These are phyloP conservation scores for Peromyscus melanophrys DNA, from an alignment of 2,797 vertebrate genomes.

Conservation along the genomic window DNA sequence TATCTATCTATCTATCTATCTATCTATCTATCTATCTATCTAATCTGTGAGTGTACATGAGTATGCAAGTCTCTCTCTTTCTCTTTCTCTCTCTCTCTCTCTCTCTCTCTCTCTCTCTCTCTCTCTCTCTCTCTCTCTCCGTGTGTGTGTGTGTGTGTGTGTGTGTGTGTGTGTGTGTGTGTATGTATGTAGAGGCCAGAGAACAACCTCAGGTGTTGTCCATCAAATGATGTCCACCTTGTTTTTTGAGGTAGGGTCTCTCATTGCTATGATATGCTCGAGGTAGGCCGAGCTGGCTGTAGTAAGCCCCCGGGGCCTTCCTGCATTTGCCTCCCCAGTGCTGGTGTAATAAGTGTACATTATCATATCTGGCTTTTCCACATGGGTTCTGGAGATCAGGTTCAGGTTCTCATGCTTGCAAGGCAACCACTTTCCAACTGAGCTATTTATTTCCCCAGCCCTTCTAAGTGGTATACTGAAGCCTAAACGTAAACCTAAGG, in stretches of 20 bases:
- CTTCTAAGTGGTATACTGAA: neutral
- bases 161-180: neutral
- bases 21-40: neutral
- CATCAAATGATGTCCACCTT: neutral
- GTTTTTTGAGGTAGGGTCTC: neutral
- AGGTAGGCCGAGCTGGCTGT: neutral
- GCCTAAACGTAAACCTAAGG: neutral
- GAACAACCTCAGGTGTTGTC: neutral
- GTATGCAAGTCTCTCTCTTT: neutral
- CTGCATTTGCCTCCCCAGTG: neutral
- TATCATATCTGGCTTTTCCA: neutral
- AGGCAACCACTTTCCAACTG: neutral
- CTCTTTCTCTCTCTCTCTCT: no score
- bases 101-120: no score
- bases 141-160: neutral
- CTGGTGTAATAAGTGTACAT: neutral
- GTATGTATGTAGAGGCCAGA: neutral
- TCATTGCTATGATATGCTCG: neutral
- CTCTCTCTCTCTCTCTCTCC: no score
- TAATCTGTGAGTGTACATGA: neutral
- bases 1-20: neutral
- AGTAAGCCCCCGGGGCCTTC: neutral
- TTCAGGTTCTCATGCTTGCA: neutral
- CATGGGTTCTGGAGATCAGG: neutral
- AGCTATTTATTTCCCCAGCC: neutral